Percentiles rank a stretch among this genome's conserved stretches.
These are phyloP conservation scores for Oreochromis grahami DNA, from an alignment of 2,797 vertebrate species.

Conservation along the genomic window DNA sequence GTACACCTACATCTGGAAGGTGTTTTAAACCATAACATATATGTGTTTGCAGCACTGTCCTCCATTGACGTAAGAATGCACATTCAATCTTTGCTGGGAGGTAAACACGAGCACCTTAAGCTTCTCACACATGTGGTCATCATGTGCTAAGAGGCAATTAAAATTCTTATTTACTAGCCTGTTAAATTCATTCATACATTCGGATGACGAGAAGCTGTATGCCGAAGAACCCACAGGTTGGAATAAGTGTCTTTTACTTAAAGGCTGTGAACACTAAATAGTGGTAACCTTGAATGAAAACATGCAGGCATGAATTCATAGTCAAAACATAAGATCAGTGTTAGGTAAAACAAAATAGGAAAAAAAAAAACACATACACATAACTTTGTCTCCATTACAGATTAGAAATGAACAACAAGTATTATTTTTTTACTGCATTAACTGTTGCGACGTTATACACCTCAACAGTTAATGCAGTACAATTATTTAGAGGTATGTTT, in stretches of 20 bases:
- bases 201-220: neutral
- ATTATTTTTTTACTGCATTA: neutral
- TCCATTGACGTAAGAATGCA: neutral
- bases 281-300: neutral
- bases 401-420: neutral
- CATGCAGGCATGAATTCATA: neutral
- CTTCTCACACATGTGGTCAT: neutral
- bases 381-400: neutral
- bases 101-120: neutral
- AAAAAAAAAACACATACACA: neutral
- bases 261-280: neutral
- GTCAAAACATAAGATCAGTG: neutral
- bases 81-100: neutral
- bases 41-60: neutral
- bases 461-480: neutral
- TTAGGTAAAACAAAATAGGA: neutral
- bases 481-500: neutral
- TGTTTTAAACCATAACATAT: neutral
- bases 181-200: constrained; percentile 16
- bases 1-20: neutral
- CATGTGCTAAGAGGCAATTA: neutral
- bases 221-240: neutral
- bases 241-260: neutral
- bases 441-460: neutral
- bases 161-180: neutral